Evolutionary conservation across 2,888 invertebrate genomes (phyloP).

Genomic region (Glyphotaelius pellucidus): DNA sequence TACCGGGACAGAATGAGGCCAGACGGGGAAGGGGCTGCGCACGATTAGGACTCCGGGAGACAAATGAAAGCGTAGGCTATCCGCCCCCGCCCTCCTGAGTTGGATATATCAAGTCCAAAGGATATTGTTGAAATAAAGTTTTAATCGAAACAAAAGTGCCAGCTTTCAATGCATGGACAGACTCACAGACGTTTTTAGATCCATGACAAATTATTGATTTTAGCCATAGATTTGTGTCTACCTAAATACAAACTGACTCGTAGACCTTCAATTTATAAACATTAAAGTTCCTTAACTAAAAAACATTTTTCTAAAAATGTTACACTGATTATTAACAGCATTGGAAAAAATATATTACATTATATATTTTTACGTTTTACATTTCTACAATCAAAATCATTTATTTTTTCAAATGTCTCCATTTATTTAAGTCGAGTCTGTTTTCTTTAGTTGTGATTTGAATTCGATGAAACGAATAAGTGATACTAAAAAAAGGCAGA

Average conservation of each 20-base stretch:
- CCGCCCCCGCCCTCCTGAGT: constrained; percentile 13
- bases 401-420: too few relatives aligned
- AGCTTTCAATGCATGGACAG: neutral
- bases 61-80: constrained; percentile 61
- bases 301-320: neutral
- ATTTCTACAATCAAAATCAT: neutral
- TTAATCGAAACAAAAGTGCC: constrained; percentile 7
- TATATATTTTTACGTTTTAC: neutral
- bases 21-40: constrained; percentile 57
- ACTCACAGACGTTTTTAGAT: neutral
- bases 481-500: too few relatives aligned
- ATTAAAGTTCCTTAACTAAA: neutral
- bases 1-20: constrained; percentile 50
- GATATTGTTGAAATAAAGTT: constrained; percentile 42
- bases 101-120: constrained; percentile 36
- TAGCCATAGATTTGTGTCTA: neutral
- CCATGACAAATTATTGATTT: neutral
- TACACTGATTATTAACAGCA: neutral
- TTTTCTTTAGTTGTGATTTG: too few relatives aligned
- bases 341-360: too few relatives aligned
- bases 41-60: constrained; percentile 62
- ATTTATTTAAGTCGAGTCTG: too few relatives aligned
- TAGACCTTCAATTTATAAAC: neutral
- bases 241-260: neutral
- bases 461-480: too few relatives aligned